Base-by-base conservation (phyloP, 2,113 vertebrate genomes). In the Collichthys lucidus region DNA sequence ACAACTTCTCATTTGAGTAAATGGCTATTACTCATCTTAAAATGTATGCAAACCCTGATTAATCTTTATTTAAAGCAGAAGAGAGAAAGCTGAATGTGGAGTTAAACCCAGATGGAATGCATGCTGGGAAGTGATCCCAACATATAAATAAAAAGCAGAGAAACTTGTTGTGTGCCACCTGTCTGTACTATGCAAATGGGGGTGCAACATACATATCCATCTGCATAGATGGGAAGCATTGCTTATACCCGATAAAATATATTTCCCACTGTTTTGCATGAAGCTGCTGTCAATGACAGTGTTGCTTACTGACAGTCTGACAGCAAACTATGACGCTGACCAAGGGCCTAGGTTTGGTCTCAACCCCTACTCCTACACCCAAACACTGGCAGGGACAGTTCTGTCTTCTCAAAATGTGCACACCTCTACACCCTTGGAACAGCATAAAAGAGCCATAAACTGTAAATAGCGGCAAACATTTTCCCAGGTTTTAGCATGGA, bases 1-100 rank as follows among this genome's bases (percentile, higher is more conserved):
- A 46, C n/a, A 5, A 35, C 46, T 65, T 71, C 83, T 65, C 26
- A 70, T 65, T 22, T 65, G 46, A 49, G 31, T 52, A 67, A 68
- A 59, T 77, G 40, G 31, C 29, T 63, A 15, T 26, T 22, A 72
- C 40, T 65, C 55, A 50, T 65, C 49, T 49, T 61, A 8, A 50
- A 77, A 56, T 40, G n/a, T 22, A 62, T 65, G 31, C 11, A 40
- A 46, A 60, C n/a, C n/a, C 31, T 24, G 52, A 66, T 73, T 15
- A 40, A 57, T 14, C 10, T 40, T 63, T 4, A 17, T 46, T 62
- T n/a, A 35, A 47, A 29, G 12, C 22, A n/a, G 26, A 72, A 3
- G 40, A 72, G 16, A 3, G 35, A 46, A 69, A 22, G 31, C 29
- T 40, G 20, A 14, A 29, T 42, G 14, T 55, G 44, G 70, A 52